Base-by-base conservation (phyloP, 2,113 vertebrate species). In the Platysternon megacephalum region DNA sequence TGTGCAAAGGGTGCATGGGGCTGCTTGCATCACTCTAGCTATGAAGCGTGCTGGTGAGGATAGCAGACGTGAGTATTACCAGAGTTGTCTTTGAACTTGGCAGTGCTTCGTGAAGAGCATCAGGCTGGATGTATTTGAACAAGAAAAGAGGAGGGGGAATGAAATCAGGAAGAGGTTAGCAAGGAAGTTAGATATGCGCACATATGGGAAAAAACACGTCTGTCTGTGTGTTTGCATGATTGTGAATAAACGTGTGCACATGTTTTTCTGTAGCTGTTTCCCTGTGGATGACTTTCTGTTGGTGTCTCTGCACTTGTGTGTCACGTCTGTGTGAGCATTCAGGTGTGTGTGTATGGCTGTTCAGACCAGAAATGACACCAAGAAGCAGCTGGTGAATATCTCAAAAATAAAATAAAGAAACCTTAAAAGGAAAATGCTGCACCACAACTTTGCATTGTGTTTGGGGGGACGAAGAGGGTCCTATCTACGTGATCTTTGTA, bases 41-140 rank as follows among this genome's bases (percentile, higher is more conserved):
- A 82, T 86, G 35, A 85, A 26, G 21, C 5, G 17, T 76, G 10
- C n/a, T 13, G 28, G 11, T n/a, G 5, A 86, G 48, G 29, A 84
- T 17, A 65, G 29, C 10, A 88, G 1, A 2, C 19, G 24, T 55
- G 22, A 76, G 28, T 24, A 11, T 61, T 61, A 49, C 42, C 28
- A 52, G 12, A 21, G 35, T 90, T 28, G 5, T 55, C 9, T n/a
- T 82, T 1, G 0, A 76, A 49, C 39, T 0, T 0, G 10, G 17
- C 42, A 39, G 35, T 52, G 19, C 29, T 80, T 0, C 0, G 3
- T 42, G 44, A 5, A 9, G 1, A 78, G 19, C 86, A 10, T 24
- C 8, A 51, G 51, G 55, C 32, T 24, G 51, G 29, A 7, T 21
- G 46, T 2, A 1, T 49, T 53, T 46, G 74, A 76, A 24, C 19